Conservation (phyloP, 2,888 invertebrate species). For the Branchellion lobata region DNA sequence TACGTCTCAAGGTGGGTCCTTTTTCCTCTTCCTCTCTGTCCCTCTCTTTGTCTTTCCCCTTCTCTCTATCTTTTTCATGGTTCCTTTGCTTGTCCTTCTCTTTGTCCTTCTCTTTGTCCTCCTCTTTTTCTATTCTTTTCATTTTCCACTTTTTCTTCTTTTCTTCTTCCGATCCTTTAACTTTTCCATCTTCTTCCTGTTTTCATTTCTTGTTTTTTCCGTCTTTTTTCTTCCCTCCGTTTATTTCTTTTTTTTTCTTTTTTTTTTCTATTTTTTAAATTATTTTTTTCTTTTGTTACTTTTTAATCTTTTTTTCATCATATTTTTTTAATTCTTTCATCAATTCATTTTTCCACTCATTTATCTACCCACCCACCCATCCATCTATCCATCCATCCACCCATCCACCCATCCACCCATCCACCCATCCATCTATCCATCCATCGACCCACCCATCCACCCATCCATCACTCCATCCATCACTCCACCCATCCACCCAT, state of each 20-base stretch:
- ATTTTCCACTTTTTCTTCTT: too few relatives aligned
- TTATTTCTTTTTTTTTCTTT: too few relatives aligned
- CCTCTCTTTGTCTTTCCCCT: not conserved
- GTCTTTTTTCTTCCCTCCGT: too few relatives aligned
- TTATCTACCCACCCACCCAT: constrained; percentile 20
- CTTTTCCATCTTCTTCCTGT: too few relatives aligned
- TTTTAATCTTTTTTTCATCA: too few relatives aligned
- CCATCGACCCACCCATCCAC: constrained; percentile 14
- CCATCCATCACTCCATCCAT: constrained; percentile 21
- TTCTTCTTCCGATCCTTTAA: too few relatives aligned
- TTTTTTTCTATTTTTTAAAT: too few relatives aligned
- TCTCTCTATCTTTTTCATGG: not conserved
- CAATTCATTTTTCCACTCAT: not conserved
- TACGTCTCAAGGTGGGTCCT: constrained; percentile 51
- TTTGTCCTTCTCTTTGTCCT: too few relatives aligned
- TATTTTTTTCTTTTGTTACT: too few relatives aligned
- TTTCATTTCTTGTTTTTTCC: too few relatives aligned
- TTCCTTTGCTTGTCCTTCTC: not conserved
- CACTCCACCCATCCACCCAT: constrained; percentile 18
- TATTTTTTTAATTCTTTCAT: too few relatives aligned
- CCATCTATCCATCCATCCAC: constrained; percentile 15
- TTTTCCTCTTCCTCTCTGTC: not conserved
- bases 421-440: constrained; percentile 20
- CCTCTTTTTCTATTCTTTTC: too few relatives aligned
- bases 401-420: constrained; percentile 22